These are phyloP conservation scores for Anarrhichthys ocellatus DNA, from an alignment of 2,113 vertebrate genomes.

Conservation along the genomic window DNA sequence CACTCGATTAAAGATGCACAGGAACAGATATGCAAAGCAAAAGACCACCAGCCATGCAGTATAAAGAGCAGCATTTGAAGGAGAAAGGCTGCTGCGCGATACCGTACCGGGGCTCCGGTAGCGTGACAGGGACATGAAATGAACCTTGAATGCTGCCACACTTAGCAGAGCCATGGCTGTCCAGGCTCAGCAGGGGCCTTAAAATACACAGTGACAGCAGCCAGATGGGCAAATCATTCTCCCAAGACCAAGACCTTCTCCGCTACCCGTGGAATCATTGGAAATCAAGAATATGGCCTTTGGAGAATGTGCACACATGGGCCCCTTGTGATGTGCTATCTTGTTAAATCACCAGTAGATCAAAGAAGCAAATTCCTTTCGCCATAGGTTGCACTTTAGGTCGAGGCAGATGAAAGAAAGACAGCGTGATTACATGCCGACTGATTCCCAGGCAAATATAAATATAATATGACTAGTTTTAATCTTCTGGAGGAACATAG, in stretches of 20 bases:
- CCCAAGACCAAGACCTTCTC: constrained; percentile 44
- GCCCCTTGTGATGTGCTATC: constrained; percentile 25
- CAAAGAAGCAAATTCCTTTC: constrained; percentile 22
- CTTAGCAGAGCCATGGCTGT: constrained; percentile 60
- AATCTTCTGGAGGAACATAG: constrained; percentile 43
- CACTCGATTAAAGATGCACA: constrained; percentile 32
- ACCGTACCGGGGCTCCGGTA: constrained; percentile 25
- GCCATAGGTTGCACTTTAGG: constrained; percentile 28
- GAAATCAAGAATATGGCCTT: constrained; percentile 54
- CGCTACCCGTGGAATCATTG: constrained; percentile 29
- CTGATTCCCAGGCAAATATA: constrained; percentile 49
- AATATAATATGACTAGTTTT: constrained; percentile 70
- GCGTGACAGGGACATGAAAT: constrained; percentile 72
- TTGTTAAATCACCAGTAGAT: constrained; percentile 44
- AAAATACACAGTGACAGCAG: constrained; percentile 59
- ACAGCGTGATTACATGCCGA: constrained; percentile 22
- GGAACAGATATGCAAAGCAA: not conserved
- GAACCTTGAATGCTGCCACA: constrained; percentile 69
- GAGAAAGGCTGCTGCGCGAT: constrained; percentile 33
- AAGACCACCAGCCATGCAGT: constrained; percentile 28
- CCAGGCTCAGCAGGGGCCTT: constrained; percentile 52
- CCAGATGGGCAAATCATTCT: constrained; percentile 54
- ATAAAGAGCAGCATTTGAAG: constrained; percentile 50
- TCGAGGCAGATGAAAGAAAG: constrained; percentile 11
- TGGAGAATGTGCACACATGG: constrained; percentile 7